Percentiles rank a stretch among this genome's conserved stretches.
Conservation (phyloP, 2,888 invertebrate species). For the Leucophenga montana region DNA sequence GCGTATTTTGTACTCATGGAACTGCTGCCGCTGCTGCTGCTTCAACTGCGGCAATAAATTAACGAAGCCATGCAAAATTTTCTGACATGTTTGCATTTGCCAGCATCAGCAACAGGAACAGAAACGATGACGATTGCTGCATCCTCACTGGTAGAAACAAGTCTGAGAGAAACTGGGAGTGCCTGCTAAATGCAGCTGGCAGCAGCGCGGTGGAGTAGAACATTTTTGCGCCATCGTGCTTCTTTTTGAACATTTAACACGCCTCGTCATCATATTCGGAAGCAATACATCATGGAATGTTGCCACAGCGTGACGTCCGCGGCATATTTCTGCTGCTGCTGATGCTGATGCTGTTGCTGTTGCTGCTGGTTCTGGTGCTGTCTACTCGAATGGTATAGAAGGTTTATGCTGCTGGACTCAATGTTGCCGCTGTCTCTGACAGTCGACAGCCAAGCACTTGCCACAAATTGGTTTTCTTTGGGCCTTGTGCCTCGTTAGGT, state of each 20-base stretch:
- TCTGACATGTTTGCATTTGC: slow-evolving; percentile 28
- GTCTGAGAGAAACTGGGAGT: background rate
- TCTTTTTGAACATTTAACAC: slow-evolving; percentile 53
- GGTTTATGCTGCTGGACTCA: background rate
- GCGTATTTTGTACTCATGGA: slow-evolving; percentile 59
- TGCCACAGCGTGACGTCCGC: slow-evolving; percentile 34
- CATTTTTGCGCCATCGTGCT: background rate
- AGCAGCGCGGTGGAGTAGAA: background rate
- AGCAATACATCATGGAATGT: slow-evolving; percentile 60
- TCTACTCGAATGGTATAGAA: background rate
- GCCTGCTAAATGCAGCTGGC: slow-evolving; percentile 10
- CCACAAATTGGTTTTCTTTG: slow-evolving; percentile 64
- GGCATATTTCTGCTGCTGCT: slow-evolving; percentile 19
- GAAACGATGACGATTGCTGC: slow-evolving; percentile 47
- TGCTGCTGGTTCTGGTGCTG: background rate
- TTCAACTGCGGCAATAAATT: slow-evolving; percentile 64
- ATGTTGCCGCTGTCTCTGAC: slow-evolving; percentile 57
- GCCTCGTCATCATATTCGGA: slow-evolving; percentile 66
- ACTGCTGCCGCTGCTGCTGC: too few relatives aligned
- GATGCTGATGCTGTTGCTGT: too few relatives aligned
- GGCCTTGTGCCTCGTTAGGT: slow-evolving; percentile 25
- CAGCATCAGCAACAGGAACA: slow-evolving; percentile 21
- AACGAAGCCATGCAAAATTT: slow-evolving; percentile 24
- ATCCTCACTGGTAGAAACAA: too few relatives aligned
- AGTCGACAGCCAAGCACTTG: slow-evolving; percentile 57